Conservation (phyloP, 1,140 invertebrate genomes). For the Phocides pigmalion region DNA sequence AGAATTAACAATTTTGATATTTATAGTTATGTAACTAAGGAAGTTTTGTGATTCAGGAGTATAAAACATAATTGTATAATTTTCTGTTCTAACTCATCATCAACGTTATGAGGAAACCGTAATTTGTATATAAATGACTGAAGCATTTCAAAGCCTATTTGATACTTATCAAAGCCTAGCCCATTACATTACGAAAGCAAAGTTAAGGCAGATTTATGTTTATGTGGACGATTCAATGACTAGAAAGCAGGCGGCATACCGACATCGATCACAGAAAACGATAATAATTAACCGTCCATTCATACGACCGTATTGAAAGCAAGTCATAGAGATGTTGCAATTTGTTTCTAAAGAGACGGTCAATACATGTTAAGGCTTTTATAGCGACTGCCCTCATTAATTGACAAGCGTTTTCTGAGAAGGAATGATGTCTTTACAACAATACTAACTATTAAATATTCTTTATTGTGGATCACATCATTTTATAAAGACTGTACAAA, state of each 20-base stretch:
- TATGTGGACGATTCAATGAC: background rate
- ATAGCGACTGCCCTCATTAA: too few relatives aligned
- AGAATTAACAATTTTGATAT: too few relatives aligned
- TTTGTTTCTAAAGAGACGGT: too few relatives aligned
- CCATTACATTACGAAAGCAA: background rate
- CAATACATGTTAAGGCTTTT: too few relatives aligned
- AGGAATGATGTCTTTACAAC: too few relatives aligned
- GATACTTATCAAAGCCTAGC: background rate
- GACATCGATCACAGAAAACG: constrained; percentile 4
- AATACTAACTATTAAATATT: too few relatives aligned
- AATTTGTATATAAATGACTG: background rate
- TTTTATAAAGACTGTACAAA: too few relatives aligned
- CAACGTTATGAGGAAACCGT: background rate
- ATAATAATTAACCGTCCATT: background rate
- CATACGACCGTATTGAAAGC: constrained; percentile 4
- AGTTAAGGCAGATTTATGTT: background rate
- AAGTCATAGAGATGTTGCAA: background rate
- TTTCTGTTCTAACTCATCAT: background rate
- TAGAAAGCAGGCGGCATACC: background rate
- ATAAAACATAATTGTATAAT: background rate
- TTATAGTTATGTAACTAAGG: too few relatives aligned
- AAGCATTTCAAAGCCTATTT: background rate
- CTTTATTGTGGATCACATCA: too few relatives aligned
- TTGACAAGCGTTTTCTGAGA: too few relatives aligned
- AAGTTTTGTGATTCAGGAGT: too few relatives aligned